Conservation (phyloP, 2,113 vertebrate species). For the Chaetops frenatus region DNA sequence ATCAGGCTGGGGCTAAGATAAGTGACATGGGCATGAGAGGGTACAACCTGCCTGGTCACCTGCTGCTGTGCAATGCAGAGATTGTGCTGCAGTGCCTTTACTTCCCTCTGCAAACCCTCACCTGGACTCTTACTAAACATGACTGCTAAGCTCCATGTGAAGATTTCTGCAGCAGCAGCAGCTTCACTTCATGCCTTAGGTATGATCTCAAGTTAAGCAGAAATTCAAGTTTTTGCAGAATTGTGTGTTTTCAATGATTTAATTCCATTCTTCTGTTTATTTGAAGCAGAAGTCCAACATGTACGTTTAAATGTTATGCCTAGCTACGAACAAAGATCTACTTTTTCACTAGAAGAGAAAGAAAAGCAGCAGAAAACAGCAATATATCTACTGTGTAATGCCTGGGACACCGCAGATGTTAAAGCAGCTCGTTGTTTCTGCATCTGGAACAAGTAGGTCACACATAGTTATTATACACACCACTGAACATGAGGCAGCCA, state of each 20-base stretch:
- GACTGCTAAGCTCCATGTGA: not conserved
- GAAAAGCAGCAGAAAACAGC: not conserved
- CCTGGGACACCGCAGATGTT: not conserved
- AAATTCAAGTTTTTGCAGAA: not conserved
- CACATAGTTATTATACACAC: slow-evolving; percentile 35
- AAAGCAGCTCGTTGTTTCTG: slow-evolving; percentile 17
- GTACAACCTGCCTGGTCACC: not conserved
- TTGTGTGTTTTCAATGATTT: not conserved
- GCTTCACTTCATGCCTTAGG: not conserved
- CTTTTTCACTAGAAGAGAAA: not conserved
- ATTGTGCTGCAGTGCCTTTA: not conserved
- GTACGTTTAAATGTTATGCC: not conserved
- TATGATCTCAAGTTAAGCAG: not conserved
- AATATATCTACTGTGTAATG: not conserved
- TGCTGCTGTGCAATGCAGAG: not conserved
- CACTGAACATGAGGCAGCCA: slow-evolving; percentile 37
- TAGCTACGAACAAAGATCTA: not conserved
- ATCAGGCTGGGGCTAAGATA: not conserved
- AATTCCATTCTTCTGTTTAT: not conserved
- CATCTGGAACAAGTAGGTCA: slow-evolving; percentile 50
- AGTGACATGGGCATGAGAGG: not conserved
- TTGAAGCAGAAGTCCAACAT: not conserved
- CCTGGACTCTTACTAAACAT: not conserved
- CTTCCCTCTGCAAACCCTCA: not conserved
- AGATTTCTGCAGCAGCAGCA: not conserved